phyloP scores from a whole-genome alignment of 2,113 vertebrate species.

The Rana temporaria region DNA sequence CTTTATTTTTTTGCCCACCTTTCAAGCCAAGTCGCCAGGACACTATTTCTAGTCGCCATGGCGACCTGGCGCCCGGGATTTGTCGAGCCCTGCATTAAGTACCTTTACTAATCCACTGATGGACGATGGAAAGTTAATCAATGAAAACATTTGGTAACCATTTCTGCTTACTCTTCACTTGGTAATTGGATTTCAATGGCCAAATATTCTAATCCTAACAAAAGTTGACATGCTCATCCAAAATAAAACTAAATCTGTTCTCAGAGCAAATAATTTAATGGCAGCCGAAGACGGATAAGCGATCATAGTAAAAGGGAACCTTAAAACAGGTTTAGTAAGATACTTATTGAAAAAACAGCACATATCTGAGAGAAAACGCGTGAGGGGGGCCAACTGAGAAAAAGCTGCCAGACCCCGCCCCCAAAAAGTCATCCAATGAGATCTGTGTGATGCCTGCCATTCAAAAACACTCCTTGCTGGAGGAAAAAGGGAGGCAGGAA shows the following conservation, averaged over 20 bases:
- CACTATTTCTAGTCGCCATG: too few relatives aligned
- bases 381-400: neutral
- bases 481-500: neutral
- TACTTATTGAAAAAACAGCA: conserved; percentile 17
- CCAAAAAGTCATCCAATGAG: neutral
- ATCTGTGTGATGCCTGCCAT: neutral
- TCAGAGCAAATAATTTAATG: neutral
- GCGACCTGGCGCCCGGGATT: too few relatives aligned
- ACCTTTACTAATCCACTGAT: too few relatives aligned
- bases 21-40: too few relatives aligned
- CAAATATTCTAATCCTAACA: too few relatives aligned
- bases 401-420: neutral
- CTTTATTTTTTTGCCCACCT: too few relatives aligned
- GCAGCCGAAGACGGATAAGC: too few relatives aligned
- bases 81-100: too few relatives aligned
- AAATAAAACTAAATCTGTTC: neutral
- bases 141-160: too few relatives aligned
- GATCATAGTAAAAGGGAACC: neutral
- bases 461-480: neutral
- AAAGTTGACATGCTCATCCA: neutral
- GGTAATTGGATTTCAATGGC: too few relatives aligned
- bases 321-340: conserved; percentile 50
- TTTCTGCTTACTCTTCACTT: too few relatives aligned
- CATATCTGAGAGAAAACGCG: neutral
- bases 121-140: too few relatives aligned